Evolutionary conservation across 2,888 invertebrate species (phyloP).

Genomic region (Archaeoteleia sp.): DNA sequence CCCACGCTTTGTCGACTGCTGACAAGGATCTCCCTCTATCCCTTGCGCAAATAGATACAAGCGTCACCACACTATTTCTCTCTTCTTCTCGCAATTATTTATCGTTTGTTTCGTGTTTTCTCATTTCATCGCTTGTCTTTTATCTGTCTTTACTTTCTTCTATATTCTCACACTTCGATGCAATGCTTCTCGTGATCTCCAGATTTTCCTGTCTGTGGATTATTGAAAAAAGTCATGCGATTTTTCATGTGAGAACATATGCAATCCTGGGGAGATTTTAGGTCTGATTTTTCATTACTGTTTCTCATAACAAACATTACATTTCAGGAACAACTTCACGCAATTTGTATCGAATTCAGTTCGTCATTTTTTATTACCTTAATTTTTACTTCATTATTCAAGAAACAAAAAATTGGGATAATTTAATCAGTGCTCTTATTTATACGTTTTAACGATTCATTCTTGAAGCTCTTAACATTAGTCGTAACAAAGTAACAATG

Average conservation of each 20-base stretch:
- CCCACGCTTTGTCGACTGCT: slow-evolving; percentile 56
- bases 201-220: no score
- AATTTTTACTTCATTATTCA: no score
- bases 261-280: slow-evolving; percentile 16
- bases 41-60: slow-evolving; percentile 46
- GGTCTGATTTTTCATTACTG: no score
- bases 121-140: slow-evolving; percentile 3
- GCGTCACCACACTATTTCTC: slow-evolving; percentile 21
- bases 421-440: no score
- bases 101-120: slow-evolving; percentile 26
- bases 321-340: no score
- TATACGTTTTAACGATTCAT: no score
- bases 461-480: no score
- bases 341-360: no score
- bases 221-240: slow-evolving; percentile 14
- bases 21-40: slow-evolving; percentile 44
- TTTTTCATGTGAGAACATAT: slow-evolving; percentile 26
- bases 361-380: no score
- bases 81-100: slow-evolving; percentile 30
- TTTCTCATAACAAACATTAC: no score
- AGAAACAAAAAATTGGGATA: no score
- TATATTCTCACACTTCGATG: slow-evolving; percentile 15
- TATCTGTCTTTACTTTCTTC: slow-evolving; percentile 16
- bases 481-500: no score
- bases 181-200: neutral